These are phyloP conservation scores for Raja brachyura DNA, from an alignment of 2,113 vertebrate species.

Conservation along the genomic window DNA sequence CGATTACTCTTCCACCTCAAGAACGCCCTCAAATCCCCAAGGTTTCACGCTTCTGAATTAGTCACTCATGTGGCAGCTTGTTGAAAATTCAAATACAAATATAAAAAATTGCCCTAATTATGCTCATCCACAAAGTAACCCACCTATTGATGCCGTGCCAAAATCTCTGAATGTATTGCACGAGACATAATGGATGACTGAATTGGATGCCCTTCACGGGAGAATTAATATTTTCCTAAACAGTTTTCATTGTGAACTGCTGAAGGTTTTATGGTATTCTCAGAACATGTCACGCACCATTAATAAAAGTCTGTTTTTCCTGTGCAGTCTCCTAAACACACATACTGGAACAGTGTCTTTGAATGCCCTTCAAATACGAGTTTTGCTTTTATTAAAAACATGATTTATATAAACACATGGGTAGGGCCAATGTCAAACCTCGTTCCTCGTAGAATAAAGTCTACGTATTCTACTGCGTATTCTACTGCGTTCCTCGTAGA, in stretches of 20 bases:
- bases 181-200: background rate
- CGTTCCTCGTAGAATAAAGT: background rate
- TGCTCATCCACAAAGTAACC: background rate
- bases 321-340: background rate
- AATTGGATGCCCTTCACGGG: background rate
- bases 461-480: too few species aligned
- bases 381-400: background rate
- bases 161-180: background rate
- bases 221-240: background rate
- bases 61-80: background rate
- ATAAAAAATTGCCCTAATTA: background rate
- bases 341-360: background rate
- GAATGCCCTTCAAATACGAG: background rate
- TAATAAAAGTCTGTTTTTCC: background rate
- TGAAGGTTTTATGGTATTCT: background rate
- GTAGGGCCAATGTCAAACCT: background rate
- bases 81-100: background rate
- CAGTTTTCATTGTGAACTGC: background rate
- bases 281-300: background rate
- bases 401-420: background rate
- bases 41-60: background rate
- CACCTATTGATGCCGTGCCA: background rate
- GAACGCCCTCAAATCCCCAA: background rate
- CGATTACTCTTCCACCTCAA: background rate
- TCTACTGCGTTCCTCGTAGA: background rate